Conservation (phyloP, 2,797 vertebrate genomes). For the Rhabdomys pumilio region DNA sequence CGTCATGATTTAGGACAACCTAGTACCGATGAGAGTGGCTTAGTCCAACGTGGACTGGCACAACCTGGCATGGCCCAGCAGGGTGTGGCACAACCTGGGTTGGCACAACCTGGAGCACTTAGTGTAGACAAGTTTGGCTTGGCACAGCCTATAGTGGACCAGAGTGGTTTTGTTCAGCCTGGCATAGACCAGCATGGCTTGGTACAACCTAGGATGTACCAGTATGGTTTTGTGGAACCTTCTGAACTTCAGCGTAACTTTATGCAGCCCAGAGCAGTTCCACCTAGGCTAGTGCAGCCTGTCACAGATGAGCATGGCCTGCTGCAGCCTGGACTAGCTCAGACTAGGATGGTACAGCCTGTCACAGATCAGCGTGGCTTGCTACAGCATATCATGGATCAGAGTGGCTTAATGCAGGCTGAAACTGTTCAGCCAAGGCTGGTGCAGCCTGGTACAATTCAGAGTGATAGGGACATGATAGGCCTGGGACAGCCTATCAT, state of each 20-base stretch:
- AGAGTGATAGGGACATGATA: too few relatives aligned
- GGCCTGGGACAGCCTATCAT: accelerated
- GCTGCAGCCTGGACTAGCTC: accelerated
- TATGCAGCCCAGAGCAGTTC: neutral
- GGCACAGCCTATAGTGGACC: neutral
- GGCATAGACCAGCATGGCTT: neutral
- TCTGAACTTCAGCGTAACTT: neutral
- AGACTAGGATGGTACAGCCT: neutral
- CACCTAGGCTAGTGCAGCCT: neutral
- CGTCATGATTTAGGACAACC: accelerated
- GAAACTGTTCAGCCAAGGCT: neutral
- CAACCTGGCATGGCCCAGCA: too few relatives aligned
- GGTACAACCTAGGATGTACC: neutral
- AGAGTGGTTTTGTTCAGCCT: neutral
- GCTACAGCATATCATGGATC: neutral
- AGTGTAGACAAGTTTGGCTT: too few relatives aligned
- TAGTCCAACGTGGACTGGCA: too few relatives aligned
- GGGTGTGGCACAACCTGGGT: neutral
- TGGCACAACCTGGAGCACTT: neutral
- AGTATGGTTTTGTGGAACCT: neutral
- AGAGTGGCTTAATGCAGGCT: neutral
- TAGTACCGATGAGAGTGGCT: accelerated
- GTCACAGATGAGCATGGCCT: accelerated
- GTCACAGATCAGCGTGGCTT: neutral
- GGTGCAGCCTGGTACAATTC: accelerated